phyloP scores from a whole-genome alignment of 2,113 vertebrate genomes.

The Macaca fascicularis region T2T-MFA8v1.1 NC_088380.1:160945501-160946000 shows the following conservation, averaged over 20 bases:
- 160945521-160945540: not conserved
- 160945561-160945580: not conserved
- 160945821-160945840: too few relatives aligned
- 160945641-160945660: not conserved
- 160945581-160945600: not conserved
- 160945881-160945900: too few relatives aligned
- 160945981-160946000: too few relatives aligned
- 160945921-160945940: too few relatives aligned
- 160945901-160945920: too few relatives aligned
- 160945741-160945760: not conserved
- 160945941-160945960: too few relatives aligned
- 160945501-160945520: not conserved
- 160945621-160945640: not conserved
- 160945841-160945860: too few relatives aligned
- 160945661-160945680: not conserved
- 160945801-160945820: not conserved
- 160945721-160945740: not conserved
- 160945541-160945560: not conserved
- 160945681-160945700: not conserved
- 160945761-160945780: not conserved
- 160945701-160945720: not conserved
- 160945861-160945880: too few relatives aligned
- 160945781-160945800: not conserved
- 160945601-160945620: not conserved
- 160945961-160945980: too few relatives aligned